Conservation (phyloP, 1,140 invertebrate genomes). For the Pseudobourletiella spinata region DNA sequence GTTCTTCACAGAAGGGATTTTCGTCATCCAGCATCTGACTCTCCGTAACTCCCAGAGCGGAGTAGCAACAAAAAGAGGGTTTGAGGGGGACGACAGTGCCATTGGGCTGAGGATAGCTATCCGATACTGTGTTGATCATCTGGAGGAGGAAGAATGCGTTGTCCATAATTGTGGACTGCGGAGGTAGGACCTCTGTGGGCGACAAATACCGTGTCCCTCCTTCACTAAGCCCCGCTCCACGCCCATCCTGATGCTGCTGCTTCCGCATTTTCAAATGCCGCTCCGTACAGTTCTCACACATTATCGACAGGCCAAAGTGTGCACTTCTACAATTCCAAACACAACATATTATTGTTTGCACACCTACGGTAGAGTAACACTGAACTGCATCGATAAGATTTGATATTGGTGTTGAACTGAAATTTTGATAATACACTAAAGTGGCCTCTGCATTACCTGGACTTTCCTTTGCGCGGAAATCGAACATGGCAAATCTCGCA, state of each 20-base stretch:
- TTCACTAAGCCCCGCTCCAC: background rate
- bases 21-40: slow-evolving; percentile 25
- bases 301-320: slow-evolving; percentile 27
- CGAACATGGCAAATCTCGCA: slow-evolving; percentile 33
- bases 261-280: slow-evolving; percentile 34
- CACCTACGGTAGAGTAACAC: too few relatives aligned
- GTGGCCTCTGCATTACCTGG: too few relatives aligned
- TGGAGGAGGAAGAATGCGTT: slow-evolving; percentile 92
- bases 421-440: too few relatives aligned
- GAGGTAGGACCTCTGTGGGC: slow-evolving; percentile 37
- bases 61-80: slow-evolving; percentile 23
- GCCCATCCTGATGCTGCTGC: slow-evolving; percentile 22
- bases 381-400: too few relatives aligned
- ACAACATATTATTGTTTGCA: too few relatives aligned
- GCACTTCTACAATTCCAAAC: slow-evolving; percentile 20
- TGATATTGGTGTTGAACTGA: too few relatives aligned
- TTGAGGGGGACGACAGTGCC: slow-evolving; percentile 14
- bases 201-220: background rate
- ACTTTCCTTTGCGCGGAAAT: slow-evolving; percentile 22
- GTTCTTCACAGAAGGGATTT: background rate
- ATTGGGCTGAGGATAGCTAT: slow-evolving; percentile 13
- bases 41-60: slow-evolving; percentile 22
- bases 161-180: slow-evolving; percentile 74
- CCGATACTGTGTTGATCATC: slow-evolving; percentile 56
- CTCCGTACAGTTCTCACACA: slow-evolving; percentile 33